Evolutionary conservation across 2,113 vertebrate genomes (phyloP).

Genomic region (Anas platyrhynchos): DNA sequence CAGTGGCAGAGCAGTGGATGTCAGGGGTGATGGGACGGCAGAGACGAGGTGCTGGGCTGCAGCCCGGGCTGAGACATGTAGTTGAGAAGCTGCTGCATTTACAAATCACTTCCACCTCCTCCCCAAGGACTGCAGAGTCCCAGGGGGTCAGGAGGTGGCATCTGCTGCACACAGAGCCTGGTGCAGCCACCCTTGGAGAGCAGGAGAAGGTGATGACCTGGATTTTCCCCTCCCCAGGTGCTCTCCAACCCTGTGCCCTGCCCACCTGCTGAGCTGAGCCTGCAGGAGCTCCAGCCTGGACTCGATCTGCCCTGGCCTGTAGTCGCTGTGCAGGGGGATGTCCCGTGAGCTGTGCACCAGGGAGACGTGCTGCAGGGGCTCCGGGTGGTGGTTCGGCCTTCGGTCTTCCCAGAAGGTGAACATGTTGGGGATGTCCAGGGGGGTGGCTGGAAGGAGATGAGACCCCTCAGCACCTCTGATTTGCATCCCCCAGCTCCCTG

Average conservation of each 20-base stretch:
- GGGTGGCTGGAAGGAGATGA: slow-evolving; percentile 66
- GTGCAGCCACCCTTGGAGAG: background rate
- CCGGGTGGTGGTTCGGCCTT: slow-evolving; percentile 62
- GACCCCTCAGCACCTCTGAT: background rate
- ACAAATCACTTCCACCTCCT: background rate
- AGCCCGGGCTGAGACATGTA: background rate
- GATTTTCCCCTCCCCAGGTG: too few relatives aligned
- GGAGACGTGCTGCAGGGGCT: slow-evolving; percentile 77
- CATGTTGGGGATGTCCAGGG: slow-evolving; percentile 79
- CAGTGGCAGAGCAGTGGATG: background rate
- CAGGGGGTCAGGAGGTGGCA: background rate
- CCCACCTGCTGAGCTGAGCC: slow-evolving; percentile 90
- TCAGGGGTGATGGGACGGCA: background rate
- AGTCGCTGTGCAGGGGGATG: slow-evolving; percentile 58
- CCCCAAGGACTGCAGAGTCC: background rate
- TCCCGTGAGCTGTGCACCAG: slow-evolving; percentile 64
- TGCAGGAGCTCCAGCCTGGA: slow-evolving; percentile 91
- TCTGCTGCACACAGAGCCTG: background rate
- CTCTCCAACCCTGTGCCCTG: background rate
- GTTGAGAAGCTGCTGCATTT: background rate
- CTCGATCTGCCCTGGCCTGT: slow-evolving; percentile 83
- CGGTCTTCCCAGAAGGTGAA: slow-evolving; percentile 88
- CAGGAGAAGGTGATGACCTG: background rate
- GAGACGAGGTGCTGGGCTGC: background rate
- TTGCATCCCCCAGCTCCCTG: background rate